These are phyloP conservation scores for Butastur rufipennis DNA, from an alignment of 2,113 vertebrate species.

Conservation along the genomic window DNA sequence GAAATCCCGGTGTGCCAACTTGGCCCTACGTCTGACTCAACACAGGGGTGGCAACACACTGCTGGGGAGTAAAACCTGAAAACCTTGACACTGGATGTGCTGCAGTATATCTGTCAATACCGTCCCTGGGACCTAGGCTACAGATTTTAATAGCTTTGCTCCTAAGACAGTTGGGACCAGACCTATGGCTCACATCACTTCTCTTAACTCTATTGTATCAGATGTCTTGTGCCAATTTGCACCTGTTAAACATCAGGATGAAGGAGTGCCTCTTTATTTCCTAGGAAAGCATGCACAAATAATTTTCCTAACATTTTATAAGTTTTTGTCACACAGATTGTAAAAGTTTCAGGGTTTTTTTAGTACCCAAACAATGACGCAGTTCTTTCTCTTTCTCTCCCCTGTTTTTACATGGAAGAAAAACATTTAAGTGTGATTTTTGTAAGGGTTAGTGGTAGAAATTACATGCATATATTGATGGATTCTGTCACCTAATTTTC, in stretches of 20 bases:
- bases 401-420: background rate
- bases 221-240: background rate
- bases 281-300: background rate
- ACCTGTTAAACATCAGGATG: background rate
- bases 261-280: background rate
- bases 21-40: background rate
- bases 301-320: background rate
- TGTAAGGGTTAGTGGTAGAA: background rate
- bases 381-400: background rate
- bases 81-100: rapidly evolving
- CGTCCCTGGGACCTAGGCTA: background rate
- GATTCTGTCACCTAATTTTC: background rate
- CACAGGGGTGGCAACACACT: background rate
- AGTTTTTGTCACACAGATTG: background rate
- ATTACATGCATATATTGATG: background rate
- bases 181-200: background rate
- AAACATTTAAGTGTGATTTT: background rate
- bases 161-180: rapidly evolving
- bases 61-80: background rate
- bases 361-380: background rate
- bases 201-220: rapidly evolving
- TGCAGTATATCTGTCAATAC: rapidly evolving
- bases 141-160: rapidly evolving
- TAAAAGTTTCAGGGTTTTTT: background rate
- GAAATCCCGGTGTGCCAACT: background rate